A percentile compares a stretch with the other conserved stretches of the same genome.
These are phyloP conservation scores for Drosophila hydei DNA, from an alignment of 1,140 invertebrate genomes.

Conservation along the genomic window DNA sequence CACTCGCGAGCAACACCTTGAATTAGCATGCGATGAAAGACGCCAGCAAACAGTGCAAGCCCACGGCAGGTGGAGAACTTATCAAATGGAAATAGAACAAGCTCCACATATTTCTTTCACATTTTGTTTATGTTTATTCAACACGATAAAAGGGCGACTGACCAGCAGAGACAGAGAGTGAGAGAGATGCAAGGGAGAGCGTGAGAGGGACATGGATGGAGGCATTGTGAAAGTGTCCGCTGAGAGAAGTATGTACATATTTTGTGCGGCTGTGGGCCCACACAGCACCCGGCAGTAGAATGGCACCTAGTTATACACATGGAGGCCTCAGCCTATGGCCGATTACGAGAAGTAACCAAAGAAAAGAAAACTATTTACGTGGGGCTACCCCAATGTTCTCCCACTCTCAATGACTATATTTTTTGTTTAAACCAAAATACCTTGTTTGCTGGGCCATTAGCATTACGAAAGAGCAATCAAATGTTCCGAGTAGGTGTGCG, in stretches of 20 bases:
- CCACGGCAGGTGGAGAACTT: neutral
- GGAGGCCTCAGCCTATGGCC: neutral
- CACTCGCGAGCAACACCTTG: conserved; percentile 1
- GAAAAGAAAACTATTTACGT: conserved; percentile 12
- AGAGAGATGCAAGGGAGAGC: neutral
- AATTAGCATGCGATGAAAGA: neutral
- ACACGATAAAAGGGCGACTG: conserved; percentile 31
- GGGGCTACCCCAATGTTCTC: conserved; percentile 5
- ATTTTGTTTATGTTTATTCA: conserved; percentile 58
- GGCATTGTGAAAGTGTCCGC: conserved; percentile 41
- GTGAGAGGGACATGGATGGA: no score
- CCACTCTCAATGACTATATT: neutral
- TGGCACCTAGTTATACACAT: conserved; percentile 16
- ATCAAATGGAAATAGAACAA: conserved; percentile 26
- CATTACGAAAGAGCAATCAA: conserved; percentile 46
- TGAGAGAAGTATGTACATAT: conserved; percentile 1
- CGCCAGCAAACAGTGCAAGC: conserved; percentile 8
- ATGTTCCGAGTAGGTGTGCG: conserved; percentile 29
- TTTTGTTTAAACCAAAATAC: conserved; percentile 7
- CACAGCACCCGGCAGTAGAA: conserved; percentile 12
- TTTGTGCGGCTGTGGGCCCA: no score
- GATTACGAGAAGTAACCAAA: conserved; percentile 14
- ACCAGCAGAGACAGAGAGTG: neutral
- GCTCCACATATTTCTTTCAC: neutral
- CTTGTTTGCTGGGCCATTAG: neutral